Evolutionary conservation across 2,113 vertebrate genomes (phyloP).

Genomic region (Myodes glareolus): DNA sequence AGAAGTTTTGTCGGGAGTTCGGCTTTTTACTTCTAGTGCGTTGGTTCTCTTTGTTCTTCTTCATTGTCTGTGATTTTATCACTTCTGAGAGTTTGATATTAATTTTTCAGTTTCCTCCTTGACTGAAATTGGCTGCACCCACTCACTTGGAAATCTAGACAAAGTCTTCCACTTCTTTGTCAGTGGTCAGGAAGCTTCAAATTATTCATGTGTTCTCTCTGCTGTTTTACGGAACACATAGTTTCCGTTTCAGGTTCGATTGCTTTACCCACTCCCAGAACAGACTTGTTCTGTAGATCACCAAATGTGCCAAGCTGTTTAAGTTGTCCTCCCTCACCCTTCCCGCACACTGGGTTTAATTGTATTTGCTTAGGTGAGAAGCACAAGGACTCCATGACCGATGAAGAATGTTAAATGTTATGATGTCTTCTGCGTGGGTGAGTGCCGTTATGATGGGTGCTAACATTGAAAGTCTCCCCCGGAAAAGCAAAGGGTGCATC

Average conservation of each 20-base stretch:
- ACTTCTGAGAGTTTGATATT: neutral
- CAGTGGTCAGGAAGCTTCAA: neutral
- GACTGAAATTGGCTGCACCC: neutral
- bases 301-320: neutral
- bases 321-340: neutral
- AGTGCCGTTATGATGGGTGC: neutral
- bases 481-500: neutral
- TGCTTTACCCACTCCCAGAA: neutral
- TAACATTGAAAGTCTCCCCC: neutral
- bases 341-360: neutral
- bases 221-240: neutral
- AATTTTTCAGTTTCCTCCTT: constrained; percentile 5
- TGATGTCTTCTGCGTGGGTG: neutral
- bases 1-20: neutral
- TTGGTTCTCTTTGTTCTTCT: constrained; percentile 15
- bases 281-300: neutral
- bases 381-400: neutral
- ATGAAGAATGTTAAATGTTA: neutral
- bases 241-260: neutral
- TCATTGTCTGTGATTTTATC: neutral
- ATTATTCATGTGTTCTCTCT: neutral
- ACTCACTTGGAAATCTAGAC: constrained; percentile 17
- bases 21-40: neutral
- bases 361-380: constrained; percentile 15
- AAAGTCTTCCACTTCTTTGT: neutral